Percentiles rank a stretch among this genome's conserved stretches.
These are phyloP conservation scores for Misgurnus mizolepis DNA, from an alignment of 2,113 vertebrate species.

Conservation along the genomic window DNA sequence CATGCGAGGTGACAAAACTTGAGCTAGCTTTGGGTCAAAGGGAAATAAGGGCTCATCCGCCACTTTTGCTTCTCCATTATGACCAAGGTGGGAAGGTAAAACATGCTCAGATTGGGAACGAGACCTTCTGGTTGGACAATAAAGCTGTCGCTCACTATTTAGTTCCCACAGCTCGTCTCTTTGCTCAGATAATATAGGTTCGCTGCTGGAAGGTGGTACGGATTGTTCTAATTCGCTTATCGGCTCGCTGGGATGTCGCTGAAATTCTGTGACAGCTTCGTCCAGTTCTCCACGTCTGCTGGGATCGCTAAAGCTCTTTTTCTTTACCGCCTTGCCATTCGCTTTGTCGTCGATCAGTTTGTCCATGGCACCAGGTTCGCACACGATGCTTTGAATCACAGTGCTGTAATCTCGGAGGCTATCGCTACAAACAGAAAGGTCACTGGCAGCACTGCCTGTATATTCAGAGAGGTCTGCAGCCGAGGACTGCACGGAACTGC, in stretches of 20 bases:
- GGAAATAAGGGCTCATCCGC: slow-evolving; percentile 66
- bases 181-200: slow-evolving; percentile 88
- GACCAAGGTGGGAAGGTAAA: slow-evolving; percentile 58
- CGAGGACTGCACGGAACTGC: slow-evolving; percentile 68
- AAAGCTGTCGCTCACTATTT: slow-evolving; percentile 58
- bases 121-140: slow-evolving; percentile 53
- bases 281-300: slow-evolving; percentile 84
- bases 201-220: slow-evolving; percentile 92
- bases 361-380: slow-evolving; percentile 87
- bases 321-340: slow-evolving; percentile 89
- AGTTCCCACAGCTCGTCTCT: slow-evolving; percentile 70
- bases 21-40: slow-evolving; percentile 81
- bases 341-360: slow-evolving; percentile 83
- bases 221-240: slow-evolving; percentile 85
- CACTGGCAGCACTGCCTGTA: slow-evolving; percentile 85
- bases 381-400: slow-evolving; percentile 89
- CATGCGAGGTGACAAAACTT: slow-evolving; percentile 79
- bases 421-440: slow-evolving; percentile 90
- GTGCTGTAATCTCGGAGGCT: slow-evolving; percentile 84
- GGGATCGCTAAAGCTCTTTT: slow-evolving; percentile 97
- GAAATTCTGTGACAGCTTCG: slow-evolving; percentile 66
- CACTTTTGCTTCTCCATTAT: slow-evolving; percentile 54
- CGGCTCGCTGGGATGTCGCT: slow-evolving; percentile 75
- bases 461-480: slow-evolving; percentile 73
- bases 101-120: slow-evolving; percentile 73